Evolutionary conservation across 2,888 invertebrate genomes (phyloP), one percentile per base, ranked within the genome.

Genomic region (Cerastoderma edule): DNA sequence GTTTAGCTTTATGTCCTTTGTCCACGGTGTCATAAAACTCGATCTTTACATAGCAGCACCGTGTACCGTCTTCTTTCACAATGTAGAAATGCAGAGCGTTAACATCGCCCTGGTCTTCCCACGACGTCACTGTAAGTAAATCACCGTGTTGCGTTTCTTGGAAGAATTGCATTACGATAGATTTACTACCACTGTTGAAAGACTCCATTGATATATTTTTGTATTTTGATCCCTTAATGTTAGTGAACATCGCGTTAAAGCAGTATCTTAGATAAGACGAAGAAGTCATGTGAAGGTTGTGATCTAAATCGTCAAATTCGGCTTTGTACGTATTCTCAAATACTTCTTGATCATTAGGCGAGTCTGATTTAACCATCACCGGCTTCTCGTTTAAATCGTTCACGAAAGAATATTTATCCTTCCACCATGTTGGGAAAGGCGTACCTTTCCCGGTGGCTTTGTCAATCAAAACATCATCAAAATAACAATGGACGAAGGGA

Each of bases 361-460:
- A n/a, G 27, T 39, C 54, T 16, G 53, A 22, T 24, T 57, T 28
- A n/a, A 72, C 48, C 30, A 48, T 67, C 5, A 8, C 35, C 1
- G 60, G 39, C 24, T 60, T 54, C 56, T 50, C 68, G 19, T 53
- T 27, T n/a, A 35, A 10, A 0, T 54, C 60, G 4, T 56, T 67
- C 5, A 75, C 53, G 19, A 67, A 57, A 2, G 53, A 32, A 32
- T 56, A 80, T 60, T 80, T 80, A 35, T 64, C 33, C 22, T 22
- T 71, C 80, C 80, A 80, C 80, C 80, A 80, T 10, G 73, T 60
- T 4, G 80, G 80, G 30, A 67, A 80, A 0, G 71, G 24, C 16
- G 53, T 50, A n/a, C 76, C 65, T 57, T 67, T 70, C 33, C 68
- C 67, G 16, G 46, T 60, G 8, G 4, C 32, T 54, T 48, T 76